Percentiles rank a stretch among this genome's conserved stretches.
These are phyloP conservation scores for Glareola pratincola DNA, from an alignment of 2,113 vertebrate genomes.

Conservation along the genomic window DNA sequence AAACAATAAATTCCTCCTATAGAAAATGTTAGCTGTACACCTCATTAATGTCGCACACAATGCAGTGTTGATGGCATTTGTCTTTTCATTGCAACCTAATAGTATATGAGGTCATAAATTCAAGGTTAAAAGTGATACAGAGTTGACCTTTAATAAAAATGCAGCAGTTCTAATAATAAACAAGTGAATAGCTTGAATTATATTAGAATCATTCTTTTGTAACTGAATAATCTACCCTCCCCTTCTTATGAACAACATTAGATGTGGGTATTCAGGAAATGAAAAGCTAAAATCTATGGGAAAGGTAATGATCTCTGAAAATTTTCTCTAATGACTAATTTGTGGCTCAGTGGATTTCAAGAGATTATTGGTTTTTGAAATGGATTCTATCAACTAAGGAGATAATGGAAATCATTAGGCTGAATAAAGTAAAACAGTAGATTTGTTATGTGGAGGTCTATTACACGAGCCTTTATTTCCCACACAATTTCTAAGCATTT, in stretches of 20 bases:
- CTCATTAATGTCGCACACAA: background rate
- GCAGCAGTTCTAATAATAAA: constrained; percentile 24
- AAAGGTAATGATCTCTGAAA: constrained; percentile 85
- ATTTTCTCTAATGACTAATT: constrained; percentile 82
- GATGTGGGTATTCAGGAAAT: constrained; percentile 60
- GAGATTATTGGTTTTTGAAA: constrained; percentile 82
- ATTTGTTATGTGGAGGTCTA: constrained; percentile 61
- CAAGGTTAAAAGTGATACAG: constrained; percentile 37
- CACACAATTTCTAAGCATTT: constrained; percentile 55
- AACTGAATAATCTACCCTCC: constrained; percentile 30
- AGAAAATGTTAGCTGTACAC: background rate
- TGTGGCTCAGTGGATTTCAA: constrained; percentile 80
- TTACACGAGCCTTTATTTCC: constrained; percentile 50
- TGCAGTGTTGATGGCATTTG: background rate
- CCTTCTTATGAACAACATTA: constrained; percentile 45
- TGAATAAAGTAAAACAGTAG: constrained; percentile 68
- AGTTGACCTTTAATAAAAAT: constrained; percentile 55
- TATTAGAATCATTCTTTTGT: constrained; percentile 39
- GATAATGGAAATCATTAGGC: constrained; percentile 81
- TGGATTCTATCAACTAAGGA: constrained; percentile 79
- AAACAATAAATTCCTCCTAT: background rate
- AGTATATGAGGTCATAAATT: constrained; percentile 10
- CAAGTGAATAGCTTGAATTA: constrained; percentile 29
- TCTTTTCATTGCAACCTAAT: constrained; percentile 31
- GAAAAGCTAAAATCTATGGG: constrained; percentile 73